Conservation (phyloP, 2,113 vertebrate genomes). For the Psilopsiagon aymara region DNA sequence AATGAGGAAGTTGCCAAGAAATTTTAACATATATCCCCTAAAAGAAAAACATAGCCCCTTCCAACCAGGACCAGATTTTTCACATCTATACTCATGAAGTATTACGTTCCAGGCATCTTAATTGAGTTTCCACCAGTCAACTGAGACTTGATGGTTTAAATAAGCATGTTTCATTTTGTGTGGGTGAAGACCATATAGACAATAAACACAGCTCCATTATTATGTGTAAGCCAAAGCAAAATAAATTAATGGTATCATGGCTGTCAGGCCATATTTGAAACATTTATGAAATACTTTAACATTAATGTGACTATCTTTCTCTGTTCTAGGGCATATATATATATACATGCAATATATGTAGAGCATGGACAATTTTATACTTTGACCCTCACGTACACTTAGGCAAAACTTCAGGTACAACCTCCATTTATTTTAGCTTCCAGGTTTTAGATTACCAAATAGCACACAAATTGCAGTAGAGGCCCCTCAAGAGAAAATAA, state of each 20-base stretch:
- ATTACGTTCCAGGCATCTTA: background rate
- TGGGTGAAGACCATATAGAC: background rate
- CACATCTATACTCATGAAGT: background rate
- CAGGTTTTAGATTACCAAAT: background rate
- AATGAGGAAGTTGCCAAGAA: rapidly evolving
- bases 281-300: background rate
- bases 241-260: background rate
- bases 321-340: background rate
- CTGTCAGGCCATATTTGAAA: background rate
- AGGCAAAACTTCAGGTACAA: background rate
- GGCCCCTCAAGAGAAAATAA: background rate
- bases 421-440: background rate
- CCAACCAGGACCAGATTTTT: background rate
- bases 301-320: background rate
- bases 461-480: background rate
- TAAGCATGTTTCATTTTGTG: background rate
- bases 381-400: background rate
- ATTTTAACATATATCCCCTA: background rate
- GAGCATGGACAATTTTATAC: background rate
- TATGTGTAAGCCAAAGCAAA: background rate
- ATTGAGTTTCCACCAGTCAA: background rate
- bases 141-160: background rate
- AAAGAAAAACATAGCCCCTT: rapidly evolving
- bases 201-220: background rate
- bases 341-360: background rate